Percentiles rank a stretch among this genome's conserved stretches.
phyloP scores from a whole-genome alignment of 2,888 invertebrate species.

The Oscheius onirici region DNA sequence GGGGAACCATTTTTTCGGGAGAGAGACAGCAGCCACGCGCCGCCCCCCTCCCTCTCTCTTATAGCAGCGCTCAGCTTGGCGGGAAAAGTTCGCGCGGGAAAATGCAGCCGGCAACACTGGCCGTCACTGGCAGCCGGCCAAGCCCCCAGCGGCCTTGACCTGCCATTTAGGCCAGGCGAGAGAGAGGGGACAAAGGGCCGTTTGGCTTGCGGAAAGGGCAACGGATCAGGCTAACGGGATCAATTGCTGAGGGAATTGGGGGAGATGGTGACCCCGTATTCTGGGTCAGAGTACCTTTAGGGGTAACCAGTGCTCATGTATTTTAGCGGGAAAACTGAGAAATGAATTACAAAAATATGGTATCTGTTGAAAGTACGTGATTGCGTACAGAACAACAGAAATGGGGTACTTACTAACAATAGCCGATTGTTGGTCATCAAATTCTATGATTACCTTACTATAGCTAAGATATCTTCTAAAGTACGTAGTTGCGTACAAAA shows the following conservation, averaged over 20 bases:
- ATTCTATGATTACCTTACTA: too few relatives aligned
- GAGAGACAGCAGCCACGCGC: neutral
- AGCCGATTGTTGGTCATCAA: too few relatives aligned
- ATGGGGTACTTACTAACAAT: too few relatives aligned
- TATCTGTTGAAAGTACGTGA: too few relatives aligned
- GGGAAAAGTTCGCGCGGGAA: conserved; percentile 28
- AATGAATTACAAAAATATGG: too few relatives aligned
- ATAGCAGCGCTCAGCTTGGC: conserved; percentile 17
- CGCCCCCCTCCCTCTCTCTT: neutral
- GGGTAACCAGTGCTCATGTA: too few relatives aligned
- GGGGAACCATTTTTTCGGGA: neutral
- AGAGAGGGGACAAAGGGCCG: conserved; percentile 23
- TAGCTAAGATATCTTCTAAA: too few relatives aligned
- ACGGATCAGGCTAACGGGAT: neutral
- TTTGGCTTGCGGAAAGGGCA: neutral
- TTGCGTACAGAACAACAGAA: too few relatives aligned
- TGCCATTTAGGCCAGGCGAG: conserved; percentile 3
- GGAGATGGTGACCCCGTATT: neutral
- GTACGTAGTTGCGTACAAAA: too few relatives aligned
- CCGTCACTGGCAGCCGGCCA: conserved; percentile 13
- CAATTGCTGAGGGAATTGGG: neutral
- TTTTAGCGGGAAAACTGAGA: too few relatives aligned
- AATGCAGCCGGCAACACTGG: neutral
- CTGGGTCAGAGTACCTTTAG: neutral
- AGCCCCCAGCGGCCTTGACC: conserved; percentile 25